Evolutionary conservation across 2,797 vertebrate species (phyloP).

Genomic region (Sciurus carolinensis): DNA sequence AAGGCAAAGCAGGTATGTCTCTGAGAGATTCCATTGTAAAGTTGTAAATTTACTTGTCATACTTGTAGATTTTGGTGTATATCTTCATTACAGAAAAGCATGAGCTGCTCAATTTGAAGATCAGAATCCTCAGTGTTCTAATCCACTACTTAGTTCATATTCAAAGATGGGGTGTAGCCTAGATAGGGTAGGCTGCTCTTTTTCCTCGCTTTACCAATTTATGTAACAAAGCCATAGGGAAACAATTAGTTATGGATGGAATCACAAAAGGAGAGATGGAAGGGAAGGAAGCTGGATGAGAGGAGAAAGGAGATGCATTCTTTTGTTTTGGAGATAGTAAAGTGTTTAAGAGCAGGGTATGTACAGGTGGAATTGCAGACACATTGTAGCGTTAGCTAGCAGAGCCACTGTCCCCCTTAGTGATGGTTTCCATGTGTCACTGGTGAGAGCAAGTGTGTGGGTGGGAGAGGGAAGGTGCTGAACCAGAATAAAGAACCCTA

Average conservation of each 20-base stretch:
- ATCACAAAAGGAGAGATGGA: background rate
- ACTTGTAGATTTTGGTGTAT: slow-evolving; percentile 43
- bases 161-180: background rate
- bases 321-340: slow-evolving; percentile 8
- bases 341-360: background rate
- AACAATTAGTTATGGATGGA: background rate
- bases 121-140: background rate
- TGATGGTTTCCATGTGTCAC: background rate
- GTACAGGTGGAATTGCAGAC: background rate
- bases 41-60: slow-evolving; percentile 49
- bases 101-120: background rate
- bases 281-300: background rate
- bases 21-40: slow-evolving; percentile 44
- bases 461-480: background rate
- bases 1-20: slow-evolving; percentile 45
- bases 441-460: background rate
- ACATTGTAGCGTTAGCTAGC: background rate
- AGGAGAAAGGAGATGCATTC: background rate
- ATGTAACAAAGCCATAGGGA: background rate
- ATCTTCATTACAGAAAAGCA: slow-evolving; percentile 4
- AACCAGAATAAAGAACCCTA: background rate
- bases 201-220: background rate
- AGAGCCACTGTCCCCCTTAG: background rate
- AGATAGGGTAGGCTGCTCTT: background rate
- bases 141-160: background rate